These are phyloP conservation scores for Gallinago nigripennis DNA, from an alignment of 2,797 vertebrate species.

Conservation along the genomic window DNA sequence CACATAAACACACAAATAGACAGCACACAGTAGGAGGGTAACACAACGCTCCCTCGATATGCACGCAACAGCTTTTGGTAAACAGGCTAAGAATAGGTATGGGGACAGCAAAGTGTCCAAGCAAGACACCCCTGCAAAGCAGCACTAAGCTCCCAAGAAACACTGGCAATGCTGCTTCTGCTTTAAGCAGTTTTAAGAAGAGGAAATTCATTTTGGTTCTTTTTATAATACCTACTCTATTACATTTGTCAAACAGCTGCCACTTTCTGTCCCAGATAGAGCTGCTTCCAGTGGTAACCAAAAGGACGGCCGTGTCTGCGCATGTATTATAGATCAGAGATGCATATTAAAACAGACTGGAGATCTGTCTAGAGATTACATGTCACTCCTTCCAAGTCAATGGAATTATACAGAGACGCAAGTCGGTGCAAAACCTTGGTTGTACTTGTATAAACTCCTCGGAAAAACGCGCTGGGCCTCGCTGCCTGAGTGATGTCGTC, in stretches of 20 bases:
- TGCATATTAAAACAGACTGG: background rate
- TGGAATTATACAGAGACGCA: background rate
- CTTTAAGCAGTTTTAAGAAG: background rate
- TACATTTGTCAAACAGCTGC: constrained; percentile 8
- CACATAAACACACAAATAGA: background rate
- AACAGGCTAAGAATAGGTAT: constrained; percentile 27
- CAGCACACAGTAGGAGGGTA: background rate
- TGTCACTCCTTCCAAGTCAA: background rate
- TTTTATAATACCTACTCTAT: background rate
- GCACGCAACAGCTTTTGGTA: background rate
- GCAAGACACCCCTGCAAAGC: background rate
- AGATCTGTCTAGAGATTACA: background rate
- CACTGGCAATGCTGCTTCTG: background rate
- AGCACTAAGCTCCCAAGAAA: background rate
- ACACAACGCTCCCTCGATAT: background rate
- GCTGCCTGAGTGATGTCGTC: background rate
- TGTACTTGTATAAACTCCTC: background rate
- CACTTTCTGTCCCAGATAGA: background rate
- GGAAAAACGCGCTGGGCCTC: background rate
- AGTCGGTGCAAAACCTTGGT: background rate
- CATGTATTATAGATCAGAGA: background rate
- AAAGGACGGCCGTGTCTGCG: background rate
- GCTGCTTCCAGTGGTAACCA: background rate
- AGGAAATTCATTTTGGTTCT: constrained; percentile 7
- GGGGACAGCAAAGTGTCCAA: background rate